Conservation (phyloP, 2,797 vertebrate genomes). For the Salarias fasciatus region DNA sequence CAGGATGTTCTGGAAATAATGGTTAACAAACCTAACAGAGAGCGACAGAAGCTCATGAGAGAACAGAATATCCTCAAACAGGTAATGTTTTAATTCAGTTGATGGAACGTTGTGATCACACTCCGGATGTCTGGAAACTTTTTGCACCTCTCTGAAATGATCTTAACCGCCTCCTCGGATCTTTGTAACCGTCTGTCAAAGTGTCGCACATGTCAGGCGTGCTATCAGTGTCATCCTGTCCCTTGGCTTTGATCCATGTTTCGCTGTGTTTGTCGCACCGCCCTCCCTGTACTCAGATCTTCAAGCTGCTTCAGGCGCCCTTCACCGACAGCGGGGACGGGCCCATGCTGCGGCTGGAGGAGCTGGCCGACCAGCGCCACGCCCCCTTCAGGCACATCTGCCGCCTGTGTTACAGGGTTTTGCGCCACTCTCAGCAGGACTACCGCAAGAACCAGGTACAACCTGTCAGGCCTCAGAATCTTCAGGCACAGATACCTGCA, state of each 20-base stretch:
- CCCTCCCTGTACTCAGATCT: slow-evolving; percentile 84
- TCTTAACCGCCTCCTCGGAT: not conserved
- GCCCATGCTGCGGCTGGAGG: slow-evolving; percentile 95
- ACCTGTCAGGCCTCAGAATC: too few relatives aligned
- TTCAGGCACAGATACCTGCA: too few relatives aligned
- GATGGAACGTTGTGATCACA: slow-evolving; percentile 3
- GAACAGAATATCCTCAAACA: slow-evolving; percentile 99
- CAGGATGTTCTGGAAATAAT: slow-evolving; percentile 97
- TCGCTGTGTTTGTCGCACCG: slow-evolving; percentile 2
- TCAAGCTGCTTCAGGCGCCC: slow-evolving; percentile 96
- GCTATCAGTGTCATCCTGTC: not conserved
- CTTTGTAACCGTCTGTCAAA: not conserved
- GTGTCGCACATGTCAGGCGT: not conserved
- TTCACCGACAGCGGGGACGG: slow-evolving; percentile 97
- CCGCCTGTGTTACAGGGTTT: slow-evolving; percentile 94
- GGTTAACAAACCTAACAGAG: slow-evolving; percentile 97
- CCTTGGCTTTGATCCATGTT: not conserved
- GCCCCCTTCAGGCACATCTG: slow-evolving; percentile 98
- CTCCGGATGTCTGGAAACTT: not conserved
- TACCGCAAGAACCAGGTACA: slow-evolving; percentile 98
- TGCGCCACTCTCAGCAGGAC: slow-evolving; percentile 98
- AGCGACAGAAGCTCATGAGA: slow-evolving; percentile 97
- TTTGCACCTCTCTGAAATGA: slow-evolving; percentile 4
- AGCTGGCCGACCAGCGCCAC: slow-evolving; percentile 96
- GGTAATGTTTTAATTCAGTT: slow-evolving; percentile 67